These are phyloP conservation scores for Trilocha varians DNA, from an alignment of 2,888 invertebrate genomes.

Conservation along the genomic window DNA sequence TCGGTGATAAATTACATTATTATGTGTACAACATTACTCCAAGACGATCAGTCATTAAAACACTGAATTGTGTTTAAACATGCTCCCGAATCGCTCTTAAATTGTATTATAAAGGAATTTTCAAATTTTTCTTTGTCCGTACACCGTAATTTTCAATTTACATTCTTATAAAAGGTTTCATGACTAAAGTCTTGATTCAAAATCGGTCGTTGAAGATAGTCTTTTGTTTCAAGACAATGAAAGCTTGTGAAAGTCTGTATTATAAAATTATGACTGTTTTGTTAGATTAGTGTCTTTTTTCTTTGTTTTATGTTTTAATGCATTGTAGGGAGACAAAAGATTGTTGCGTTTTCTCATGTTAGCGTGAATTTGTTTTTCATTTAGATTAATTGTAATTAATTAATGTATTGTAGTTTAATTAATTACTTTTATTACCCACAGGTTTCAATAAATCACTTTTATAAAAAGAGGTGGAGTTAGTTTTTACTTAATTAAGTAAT, in stretches of 20 bases:
- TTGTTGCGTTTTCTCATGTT: too few relatives aligned
- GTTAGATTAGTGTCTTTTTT: too few relatives aligned
- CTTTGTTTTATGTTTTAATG: too few relatives aligned
- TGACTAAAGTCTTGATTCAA: slow-evolving; percentile 36
- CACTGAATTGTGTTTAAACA: slow-evolving; percentile 20
- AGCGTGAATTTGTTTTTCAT: too few relatives aligned
- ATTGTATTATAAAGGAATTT: slow-evolving; percentile 31
- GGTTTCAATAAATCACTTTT: too few relatives aligned
- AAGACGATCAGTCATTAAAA: slow-evolving; percentile 34
- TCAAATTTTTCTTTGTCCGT: slow-evolving; percentile 33
- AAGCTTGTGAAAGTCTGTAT: background rate
- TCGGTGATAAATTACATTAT: slow-evolving; percentile 33
- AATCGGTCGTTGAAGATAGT: slow-evolving; percentile 25
- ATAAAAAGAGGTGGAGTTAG: too few relatives aligned
- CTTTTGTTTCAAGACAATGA: background rate
- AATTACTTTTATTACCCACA: too few relatives aligned
- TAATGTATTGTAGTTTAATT: too few relatives aligned
- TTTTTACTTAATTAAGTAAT: too few relatives aligned
- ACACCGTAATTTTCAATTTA: slow-evolving; percentile 45
- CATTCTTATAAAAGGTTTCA: slow-evolving; percentile 47
- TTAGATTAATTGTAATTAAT: too few relatives aligned
- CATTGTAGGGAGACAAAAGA: too few relatives aligned
- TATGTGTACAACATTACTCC: slow-evolving; percentile 29
- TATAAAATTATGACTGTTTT: background rate
- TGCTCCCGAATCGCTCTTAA: slow-evolving; percentile 24